A percentile compares a stretch with the other conserved stretches of the same genome.
Conservation (phyloP, 2,113 vertebrate genomes). For the Sclerurus mexicanus region DNA sequence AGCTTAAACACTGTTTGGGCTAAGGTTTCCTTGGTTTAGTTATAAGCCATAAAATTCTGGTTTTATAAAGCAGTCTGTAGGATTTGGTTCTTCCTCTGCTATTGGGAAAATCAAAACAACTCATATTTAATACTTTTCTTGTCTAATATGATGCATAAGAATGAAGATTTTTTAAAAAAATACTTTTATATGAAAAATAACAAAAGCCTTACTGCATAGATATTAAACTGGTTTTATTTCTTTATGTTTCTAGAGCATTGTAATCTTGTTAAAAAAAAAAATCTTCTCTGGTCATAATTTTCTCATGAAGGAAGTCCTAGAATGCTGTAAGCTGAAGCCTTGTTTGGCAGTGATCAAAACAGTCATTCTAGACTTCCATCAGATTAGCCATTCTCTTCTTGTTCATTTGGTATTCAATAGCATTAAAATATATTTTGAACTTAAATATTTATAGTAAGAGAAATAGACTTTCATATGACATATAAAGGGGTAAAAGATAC, state of each 20-base stretch:
- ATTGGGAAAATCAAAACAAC: neutral
- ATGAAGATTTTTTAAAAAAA: neutral
- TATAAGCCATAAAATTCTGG: neutral
- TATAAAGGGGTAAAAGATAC: neutral
- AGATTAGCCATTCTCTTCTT: neutral
- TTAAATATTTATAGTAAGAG: neutral
- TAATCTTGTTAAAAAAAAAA: neutral
- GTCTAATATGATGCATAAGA: neutral
- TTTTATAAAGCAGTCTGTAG: neutral
- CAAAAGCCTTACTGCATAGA: neutral
- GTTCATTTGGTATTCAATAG: neutral
- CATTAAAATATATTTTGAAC: neutral
- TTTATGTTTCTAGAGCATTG: neutral
- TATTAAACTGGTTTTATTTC: neutral
- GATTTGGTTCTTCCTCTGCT: neutral
- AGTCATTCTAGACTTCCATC: neutral
- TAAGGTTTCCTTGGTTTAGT: neutral
- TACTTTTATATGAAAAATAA: neutral
- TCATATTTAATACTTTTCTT: slow-evolving; percentile 18
- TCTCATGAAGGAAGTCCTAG: neutral
- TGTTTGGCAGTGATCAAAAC: neutral
- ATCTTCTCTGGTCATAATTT: neutral
- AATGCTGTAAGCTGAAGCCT: neutral
- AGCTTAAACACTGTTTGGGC: neutral
- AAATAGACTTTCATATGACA: neutral